These are phyloP conservation scores for Drosophila auraria DNA, from an alignment of 1,140 invertebrate genomes.

Conservation along the genomic window DNA sequence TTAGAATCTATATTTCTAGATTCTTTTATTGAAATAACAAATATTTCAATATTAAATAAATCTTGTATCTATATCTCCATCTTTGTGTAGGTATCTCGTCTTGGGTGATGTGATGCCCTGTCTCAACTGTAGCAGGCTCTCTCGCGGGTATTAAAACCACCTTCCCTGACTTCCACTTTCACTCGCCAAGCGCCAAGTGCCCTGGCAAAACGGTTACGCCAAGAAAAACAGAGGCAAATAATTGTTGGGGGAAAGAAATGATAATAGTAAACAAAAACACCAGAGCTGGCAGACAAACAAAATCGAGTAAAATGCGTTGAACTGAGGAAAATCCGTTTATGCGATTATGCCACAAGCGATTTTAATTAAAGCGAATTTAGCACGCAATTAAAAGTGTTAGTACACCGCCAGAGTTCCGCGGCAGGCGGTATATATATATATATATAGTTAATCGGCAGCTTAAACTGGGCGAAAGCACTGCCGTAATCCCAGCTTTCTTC, in stretches of 20 bases:
- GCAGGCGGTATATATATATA: constrained; percentile 1
- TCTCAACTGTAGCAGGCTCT: constrained; percentile 51
- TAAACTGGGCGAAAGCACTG: constrained; percentile 44
- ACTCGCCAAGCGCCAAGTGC: constrained; percentile 56
- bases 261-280: constrained; percentile 55
- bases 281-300: constrained; percentile 45
- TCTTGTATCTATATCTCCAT: constrained; percentile 1
- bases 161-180: constrained; percentile 74
- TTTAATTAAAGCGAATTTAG: constrained; percentile 80
- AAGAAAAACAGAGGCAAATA: constrained; percentile 40
- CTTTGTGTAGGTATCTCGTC: constrained; percentile 9
- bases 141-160: constrained; percentile 54
- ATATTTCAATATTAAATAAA: background rate
- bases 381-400: constrained; percentile 76
- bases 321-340: constrained; percentile 40
- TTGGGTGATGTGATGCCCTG: constrained; percentile 17
- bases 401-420: constrained; percentile 23
- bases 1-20: background rate
- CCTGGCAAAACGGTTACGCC: constrained; percentile 45
- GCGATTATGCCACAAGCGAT: constrained; percentile 63
- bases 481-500: constrained; percentile 48
- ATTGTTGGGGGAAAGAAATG: constrained; percentile 47
- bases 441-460: constrained; percentile 44
- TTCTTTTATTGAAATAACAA: too few relatives aligned
- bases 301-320: constrained; percentile 71